These are phyloP conservation scores for Microhierax caerulescens DNA, from an alignment of 2,797 vertebrate genomes.

Conservation along the genomic window DNA sequence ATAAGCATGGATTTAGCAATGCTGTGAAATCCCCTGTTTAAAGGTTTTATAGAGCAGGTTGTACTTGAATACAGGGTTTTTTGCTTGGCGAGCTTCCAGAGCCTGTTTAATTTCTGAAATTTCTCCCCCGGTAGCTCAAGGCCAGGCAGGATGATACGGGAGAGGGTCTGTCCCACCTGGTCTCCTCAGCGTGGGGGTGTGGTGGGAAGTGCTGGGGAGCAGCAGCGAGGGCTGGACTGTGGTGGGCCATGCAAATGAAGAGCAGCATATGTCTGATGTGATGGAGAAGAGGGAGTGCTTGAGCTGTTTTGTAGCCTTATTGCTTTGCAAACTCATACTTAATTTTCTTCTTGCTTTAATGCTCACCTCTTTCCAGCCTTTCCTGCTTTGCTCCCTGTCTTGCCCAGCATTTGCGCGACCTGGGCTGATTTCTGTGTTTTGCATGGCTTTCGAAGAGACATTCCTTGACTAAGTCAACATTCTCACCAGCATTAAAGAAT, in stretches of 20 bases:
- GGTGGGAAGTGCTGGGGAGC: not conserved
- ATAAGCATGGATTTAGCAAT: not conserved
- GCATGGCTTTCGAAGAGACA: not conserved
- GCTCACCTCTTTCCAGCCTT: not conserved
- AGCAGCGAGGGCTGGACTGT: not conserved
- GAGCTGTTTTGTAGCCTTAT: not conserved
- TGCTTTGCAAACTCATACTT: not conserved
- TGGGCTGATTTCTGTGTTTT: not conserved
- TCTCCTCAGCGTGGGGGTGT: not conserved
- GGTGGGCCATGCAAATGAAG: not conserved
- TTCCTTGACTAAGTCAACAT: not conserved
- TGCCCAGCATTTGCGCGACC: rapidly evolving
- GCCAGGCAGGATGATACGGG: not conserved
- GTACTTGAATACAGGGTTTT: not conserved
- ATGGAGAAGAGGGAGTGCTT: not conserved
- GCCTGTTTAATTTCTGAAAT: not conserved
- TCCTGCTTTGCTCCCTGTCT: not conserved
- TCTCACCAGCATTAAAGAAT: not conserved
- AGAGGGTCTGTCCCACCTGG: not conserved
- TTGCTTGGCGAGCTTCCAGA: not conserved
- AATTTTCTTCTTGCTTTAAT: not conserved
- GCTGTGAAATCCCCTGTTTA: not conserved
- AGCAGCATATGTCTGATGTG: not conserved
- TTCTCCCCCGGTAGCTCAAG: not conserved
- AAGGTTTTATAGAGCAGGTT: not conserved